Conservation (phyloP, 2,888 invertebrate species). For the Nomada fabriciana region DNA sequence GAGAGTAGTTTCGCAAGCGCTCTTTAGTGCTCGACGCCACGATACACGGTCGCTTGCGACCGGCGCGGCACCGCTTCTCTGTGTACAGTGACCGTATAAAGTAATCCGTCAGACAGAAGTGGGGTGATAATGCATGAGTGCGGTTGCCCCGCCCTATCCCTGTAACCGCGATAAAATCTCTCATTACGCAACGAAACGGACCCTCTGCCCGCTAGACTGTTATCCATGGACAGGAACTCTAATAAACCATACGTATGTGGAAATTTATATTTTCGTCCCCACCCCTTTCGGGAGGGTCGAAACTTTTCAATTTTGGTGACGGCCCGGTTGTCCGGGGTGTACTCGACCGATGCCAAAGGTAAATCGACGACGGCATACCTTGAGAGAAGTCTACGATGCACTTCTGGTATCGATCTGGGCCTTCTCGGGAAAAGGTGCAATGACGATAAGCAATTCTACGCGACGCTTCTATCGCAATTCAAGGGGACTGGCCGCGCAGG, state of each 20-base stretch:
- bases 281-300: constrained; percentile 11
- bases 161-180: constrained; percentile 82
- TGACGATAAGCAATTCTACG: too few species aligned
- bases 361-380: too few species aligned
- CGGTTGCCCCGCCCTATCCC: constrained; percentile 82
- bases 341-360: background rate
- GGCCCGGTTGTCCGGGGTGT: too few species aligned
- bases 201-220: constrained; percentile 74
- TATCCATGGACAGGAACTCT: constrained; percentile 76
- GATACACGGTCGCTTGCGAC: constrained; percentile 48
- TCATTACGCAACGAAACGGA: constrained; percentile 81
- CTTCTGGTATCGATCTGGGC: too few species aligned
- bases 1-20: constrained; percentile 71
- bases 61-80: constrained; percentile 23
- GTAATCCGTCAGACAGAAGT: constrained; percentile 79
- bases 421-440: too few species aligned
- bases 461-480: background rate
- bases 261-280: constrained; percentile 72
- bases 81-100: constrained; percentile 72
- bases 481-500: background rate
- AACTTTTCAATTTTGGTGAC: background rate
- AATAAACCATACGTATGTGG: constrained; percentile 75
- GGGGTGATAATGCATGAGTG: constrained; percentile 81
- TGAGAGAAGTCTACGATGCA: too few species aligned
- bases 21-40: constrained; percentile 70